A percentile compares a stretch with the other conserved stretches of the same genome.
Conservation (phyloP, 64 coral and sea anemone genomes). For the Porites australiensis region DNA sequence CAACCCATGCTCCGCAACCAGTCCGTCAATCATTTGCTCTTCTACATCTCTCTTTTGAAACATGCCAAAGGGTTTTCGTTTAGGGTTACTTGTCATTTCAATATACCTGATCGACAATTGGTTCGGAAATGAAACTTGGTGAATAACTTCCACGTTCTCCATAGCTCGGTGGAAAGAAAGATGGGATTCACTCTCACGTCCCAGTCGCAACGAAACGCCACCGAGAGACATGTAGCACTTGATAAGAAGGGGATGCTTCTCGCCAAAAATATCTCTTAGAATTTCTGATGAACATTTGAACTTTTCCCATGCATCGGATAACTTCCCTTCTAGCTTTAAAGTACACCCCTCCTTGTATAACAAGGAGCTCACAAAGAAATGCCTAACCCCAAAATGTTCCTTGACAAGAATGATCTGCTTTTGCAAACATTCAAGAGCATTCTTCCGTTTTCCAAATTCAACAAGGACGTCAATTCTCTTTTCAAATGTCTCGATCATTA, state of each 20-base stretch:
- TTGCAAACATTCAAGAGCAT: not conserved
- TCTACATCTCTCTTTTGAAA: not conserved
- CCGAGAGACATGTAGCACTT: conserved; percentile 22
- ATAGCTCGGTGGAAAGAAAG: not conserved
- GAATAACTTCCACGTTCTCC: conserved; percentile 2
- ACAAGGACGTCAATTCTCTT: not conserved
- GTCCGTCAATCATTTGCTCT: not conserved
- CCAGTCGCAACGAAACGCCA: not conserved
- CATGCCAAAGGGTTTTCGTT: not conserved
- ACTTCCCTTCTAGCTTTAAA: not conserved
- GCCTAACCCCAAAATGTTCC: not conserved
- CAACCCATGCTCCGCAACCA: conserved; percentile 3
- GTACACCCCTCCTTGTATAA: not conserved
- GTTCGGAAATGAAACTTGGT: conserved; percentile 16
- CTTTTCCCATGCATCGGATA: not conserved
- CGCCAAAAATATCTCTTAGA: not conserved
- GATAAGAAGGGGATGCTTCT: not conserved
- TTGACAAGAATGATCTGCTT: not conserved
- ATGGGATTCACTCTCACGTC: not conserved
- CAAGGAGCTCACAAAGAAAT: not conserved
- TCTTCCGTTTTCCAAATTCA: not conserved
- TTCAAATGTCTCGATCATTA: not conserved
- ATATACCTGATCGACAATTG: not conserved
- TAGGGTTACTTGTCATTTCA: not conserved
- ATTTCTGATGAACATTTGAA: not conserved